Base-by-base conservation (phyloP, 2,113 vertebrate genomes). In the Peromyscus maniculatus region DNA sequence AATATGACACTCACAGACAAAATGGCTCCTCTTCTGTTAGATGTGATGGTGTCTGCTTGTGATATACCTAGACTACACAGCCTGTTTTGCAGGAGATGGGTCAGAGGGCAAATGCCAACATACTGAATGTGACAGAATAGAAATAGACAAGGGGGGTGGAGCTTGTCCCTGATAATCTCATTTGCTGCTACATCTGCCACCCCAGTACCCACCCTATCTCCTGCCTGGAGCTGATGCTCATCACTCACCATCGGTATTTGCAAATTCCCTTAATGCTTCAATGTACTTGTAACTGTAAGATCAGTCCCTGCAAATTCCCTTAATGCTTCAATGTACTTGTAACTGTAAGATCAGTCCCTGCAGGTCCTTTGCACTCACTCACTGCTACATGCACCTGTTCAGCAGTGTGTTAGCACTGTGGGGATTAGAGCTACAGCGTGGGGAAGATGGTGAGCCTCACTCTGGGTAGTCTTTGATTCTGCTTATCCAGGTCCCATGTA, bases 381-480 rank as follows among this genome's bases (percentile, higher is more conserved):
- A 69, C 78, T 64, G 55, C 39, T 72, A 9, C 1, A 8, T 57
- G 17, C 26, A 67, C 66, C 1, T 52, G 9, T 39, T 93, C 43
- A 66, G 90, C 13, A 4, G 22, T 88, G 66, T 80, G 49, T 52
- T 62, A 22, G 52, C 26, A 83, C 7, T 46, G 39, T 36, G n/a
- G 22, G 8, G 1, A 22, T 83, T 72, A 92, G 75, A 46, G 36
- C 5, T 78, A 67, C 19, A 9, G 64, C 8, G 36, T 89, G 7
- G 28, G 62, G 17, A 6, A 64, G 8, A 74, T 5, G 55, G 31
- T 93, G 13, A 79, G 49, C 75, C n/a, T 95, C 64, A 28, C 0
- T 86, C 64, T 84, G 52, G 36, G 87, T 91, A 75, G 67, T 89
- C 71, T 64, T 86, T 92, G 79, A 82, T 66, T 75, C 52, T 62